Conservation (phyloP, 2,113 vertebrate genomes). For the Alexandromys fortis region DNA sequence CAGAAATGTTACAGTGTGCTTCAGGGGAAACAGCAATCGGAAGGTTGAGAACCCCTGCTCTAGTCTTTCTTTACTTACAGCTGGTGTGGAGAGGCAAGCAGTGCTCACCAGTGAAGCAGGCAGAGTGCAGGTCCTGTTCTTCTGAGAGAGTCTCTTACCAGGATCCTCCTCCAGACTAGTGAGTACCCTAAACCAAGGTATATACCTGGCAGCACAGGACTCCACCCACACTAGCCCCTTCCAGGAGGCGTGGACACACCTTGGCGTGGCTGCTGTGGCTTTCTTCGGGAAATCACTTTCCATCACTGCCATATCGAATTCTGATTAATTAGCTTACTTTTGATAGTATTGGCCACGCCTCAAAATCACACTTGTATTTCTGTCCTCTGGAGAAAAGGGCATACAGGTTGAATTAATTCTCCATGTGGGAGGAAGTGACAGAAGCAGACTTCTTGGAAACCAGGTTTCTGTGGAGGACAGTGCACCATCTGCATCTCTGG, state of each 20-base stretch:
- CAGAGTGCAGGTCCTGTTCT: neutral
- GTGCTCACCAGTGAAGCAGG: neutral
- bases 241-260: rapidly evolving
- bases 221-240: neutral
- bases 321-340: slow-evolving; percentile 51
- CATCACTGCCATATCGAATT: neutral
- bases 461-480: too few relatives aligned
- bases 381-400: neutral
- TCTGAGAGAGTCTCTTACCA: neutral
- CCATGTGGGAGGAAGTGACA: neutral
- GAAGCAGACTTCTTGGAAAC: neutral
- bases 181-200: neutral
- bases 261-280: neutral
- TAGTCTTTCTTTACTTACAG: slow-evolving; percentile 14
- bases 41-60: neutral
- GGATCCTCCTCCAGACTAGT: neutral
- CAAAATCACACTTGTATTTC: neutral
- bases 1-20: neutral
- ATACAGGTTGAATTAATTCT: neutral
- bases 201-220: neutral
- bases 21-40: neutral
- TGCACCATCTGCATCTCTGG: rapidly evolving
- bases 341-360: slow-evolving; percentile 20
- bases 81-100: neutral
- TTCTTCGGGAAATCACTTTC: neutral